Evolutionary conservation across 2,797 vertebrate genomes (phyloP), one percentile per base, ranked within the genome.

Genomic region (Sebastes wilsoni): DNA sequence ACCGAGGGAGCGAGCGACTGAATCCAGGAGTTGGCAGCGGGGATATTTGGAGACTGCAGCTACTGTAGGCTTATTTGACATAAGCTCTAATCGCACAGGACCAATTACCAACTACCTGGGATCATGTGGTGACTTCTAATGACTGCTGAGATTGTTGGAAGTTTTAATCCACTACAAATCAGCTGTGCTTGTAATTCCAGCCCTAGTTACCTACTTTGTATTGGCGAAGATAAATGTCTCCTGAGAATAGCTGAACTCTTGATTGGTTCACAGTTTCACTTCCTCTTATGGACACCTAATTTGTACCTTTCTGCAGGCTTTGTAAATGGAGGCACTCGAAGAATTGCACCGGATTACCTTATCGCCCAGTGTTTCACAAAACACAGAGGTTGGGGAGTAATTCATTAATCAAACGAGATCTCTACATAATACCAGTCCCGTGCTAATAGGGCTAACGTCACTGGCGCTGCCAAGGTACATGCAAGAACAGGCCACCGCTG

Each of bases 341-440:
- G 81, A 80, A 77, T 71, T 72, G 55, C 62, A 2, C 34, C 0
- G 11, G 56, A 66, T 82, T 70, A 67, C 78, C 58, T 75, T 77
- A 81, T 83, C 27, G 10, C 11, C 22, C 52, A 10, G 42, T 70
- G 77, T 81, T 83, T 77, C 67, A 82, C 55, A 59, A 69, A 88
- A 74, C 69, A 83, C 71, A 68, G 71, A 80, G 72, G 79, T 49
- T 56, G 69, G 30, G 13, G 34, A 80, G 80, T 46, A 34, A 72
- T 80, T 82, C 84, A 91, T 90, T 89, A 88, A 91, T 91, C 88
- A 89, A 88, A 62, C 20, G 8, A 75, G 76, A 81, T 80, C 34
- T 28, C 69, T 56, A 66, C 54, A 66, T 77, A 75, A 84, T 42
- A 68, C 60, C 65, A 14, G 16, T 67, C 69, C 60, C 2, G 4